Evolutionary conservation across 92 coral and sea anemone genomes (phyloP).

Genomic region (Bergia sp.): DNA sequence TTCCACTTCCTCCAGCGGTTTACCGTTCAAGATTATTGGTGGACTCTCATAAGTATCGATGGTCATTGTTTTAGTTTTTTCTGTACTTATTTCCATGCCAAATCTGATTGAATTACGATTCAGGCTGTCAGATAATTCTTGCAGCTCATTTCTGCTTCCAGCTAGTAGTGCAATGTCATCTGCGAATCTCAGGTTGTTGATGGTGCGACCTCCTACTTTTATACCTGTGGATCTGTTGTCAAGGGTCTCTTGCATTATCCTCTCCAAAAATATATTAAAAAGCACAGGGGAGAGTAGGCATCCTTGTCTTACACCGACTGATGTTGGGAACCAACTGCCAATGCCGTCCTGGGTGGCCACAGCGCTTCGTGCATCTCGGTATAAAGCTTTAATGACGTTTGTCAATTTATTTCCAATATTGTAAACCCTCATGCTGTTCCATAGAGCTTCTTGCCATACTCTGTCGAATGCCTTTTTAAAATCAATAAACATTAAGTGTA

Average conservation of each 20-base stretch:
- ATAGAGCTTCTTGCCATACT: neutral
- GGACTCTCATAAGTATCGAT: neutral
- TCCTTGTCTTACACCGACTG: conserved; percentile 28
- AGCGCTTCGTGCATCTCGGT: conserved; percentile 15
- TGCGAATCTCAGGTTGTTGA: neutral
- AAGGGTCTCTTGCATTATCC: neutral
- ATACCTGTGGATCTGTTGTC: neutral
- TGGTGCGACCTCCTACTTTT: neutral
- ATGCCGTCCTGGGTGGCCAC: conserved; percentile 8
- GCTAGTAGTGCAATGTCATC: neutral
- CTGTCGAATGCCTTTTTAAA: neutral
- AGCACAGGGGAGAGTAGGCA: conserved; percentile 36
- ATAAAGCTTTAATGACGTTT: neutral
- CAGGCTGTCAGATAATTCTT: neutral
- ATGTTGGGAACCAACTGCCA: conserved; percentile 15
- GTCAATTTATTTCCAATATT: neutral
- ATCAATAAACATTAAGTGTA: conserved; percentile 3
- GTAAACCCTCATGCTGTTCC: neutral
- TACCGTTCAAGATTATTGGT: neutral
- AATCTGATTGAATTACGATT: neutral
- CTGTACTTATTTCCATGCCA: neutral
- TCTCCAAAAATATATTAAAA: conserved; percentile 14
- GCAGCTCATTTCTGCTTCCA: neutral
- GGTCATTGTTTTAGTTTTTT: neutral
- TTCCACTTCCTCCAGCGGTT: neutral